Evolutionary conservation across 1,140 invertebrate species (phyloP).

Genomic region (Drosophila takahashii): DNA sequence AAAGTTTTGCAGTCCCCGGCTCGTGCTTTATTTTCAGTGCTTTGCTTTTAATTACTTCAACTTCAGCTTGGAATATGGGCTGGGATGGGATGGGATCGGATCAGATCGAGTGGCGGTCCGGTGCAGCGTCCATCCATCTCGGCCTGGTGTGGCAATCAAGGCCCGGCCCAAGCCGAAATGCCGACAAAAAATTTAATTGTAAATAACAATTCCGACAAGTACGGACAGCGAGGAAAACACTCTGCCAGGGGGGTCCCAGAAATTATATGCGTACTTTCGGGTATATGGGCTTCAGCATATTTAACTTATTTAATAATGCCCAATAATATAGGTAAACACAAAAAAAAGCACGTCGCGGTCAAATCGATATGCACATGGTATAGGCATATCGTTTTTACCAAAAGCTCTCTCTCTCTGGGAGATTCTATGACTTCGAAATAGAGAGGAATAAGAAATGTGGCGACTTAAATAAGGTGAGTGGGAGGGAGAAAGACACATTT

Average conservation of each 20-base stretch:
- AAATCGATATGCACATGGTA: background rate
- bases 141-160: conserved; percentile 40
- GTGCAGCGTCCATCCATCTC: conserved; percentile 30
- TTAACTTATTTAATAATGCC: background rate
- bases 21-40: conserved; percentile 45
- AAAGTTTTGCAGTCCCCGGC: conserved; percentile 56
- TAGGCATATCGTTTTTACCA: too few species aligned
- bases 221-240: conserved; percentile 33
- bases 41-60: conserved; percentile 65
- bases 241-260: conserved; percentile 35
- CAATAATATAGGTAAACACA: background rate
- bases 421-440: too few species aligned
- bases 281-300: background rate
- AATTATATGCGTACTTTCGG: background rate
- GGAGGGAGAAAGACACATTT: too few species aligned
- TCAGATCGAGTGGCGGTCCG: conserved; percentile 7
- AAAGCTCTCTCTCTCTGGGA: too few species aligned
- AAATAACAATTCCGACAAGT: conserved; percentile 32
- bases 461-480: too few species aligned
- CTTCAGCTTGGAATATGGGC: conserved; percentile 7
- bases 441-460: too few species aligned
- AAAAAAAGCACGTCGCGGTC: too few species aligned
- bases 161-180: conserved; percentile 21
- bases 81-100: conserved; percentile 26
- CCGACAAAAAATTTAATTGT: conserved; percentile 33